Evolutionary conservation across 2,888 invertebrate species (phyloP), one percentile per base, ranked within the genome.

Genomic region (Dasysyrphus albostriatus): DNA sequence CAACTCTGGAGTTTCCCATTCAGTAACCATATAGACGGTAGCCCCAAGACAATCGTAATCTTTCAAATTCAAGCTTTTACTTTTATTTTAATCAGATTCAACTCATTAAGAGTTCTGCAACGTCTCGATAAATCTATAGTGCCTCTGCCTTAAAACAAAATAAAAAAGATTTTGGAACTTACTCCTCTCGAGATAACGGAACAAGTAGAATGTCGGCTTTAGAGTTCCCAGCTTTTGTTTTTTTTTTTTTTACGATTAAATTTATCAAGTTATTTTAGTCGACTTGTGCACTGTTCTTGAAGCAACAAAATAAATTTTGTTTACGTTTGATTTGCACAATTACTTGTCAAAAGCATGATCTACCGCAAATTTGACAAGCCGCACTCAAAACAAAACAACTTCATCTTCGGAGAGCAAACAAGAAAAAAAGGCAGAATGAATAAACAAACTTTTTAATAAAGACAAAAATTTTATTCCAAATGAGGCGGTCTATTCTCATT

Each of bases 311-410:
- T 24, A 5, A 4, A 9, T 12, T 24, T 51, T 51, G 24, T n/a
- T 78, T 59, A 16, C 14, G 16, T 5, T 10, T n/a, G 7, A 44
- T 44, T 44, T 42, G 1, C 42, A 8, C 39, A 80, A 12, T 42
- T 42, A 14, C 42, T 59, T 81, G 80, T 81, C 80, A 81, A 59
- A 74, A n/a, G 19, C 75, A 80, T 67, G 67, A 67, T 42, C 58
- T 51, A 67, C 32, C 65, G 16, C 6, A n/a, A n/a, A 16, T 58
- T 78, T 72, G 63, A 54, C 79, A 65, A 73, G 44, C 37, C 16
- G 14, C 4, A 39, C 0, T 16, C 75, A 75, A 44, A 81, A 69
- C 75, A 75, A 44, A 81, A 69, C 75, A 54, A 81, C 65, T 42
- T 49, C 51, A 47, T 54, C 7, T 37, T 7, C 12, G 6, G 6